Percentiles rank a stretch among this genome's conserved stretches.
Conservation (phyloP, 2,113 vertebrate genomes). For the Oenanthe oenanthe region DNA sequence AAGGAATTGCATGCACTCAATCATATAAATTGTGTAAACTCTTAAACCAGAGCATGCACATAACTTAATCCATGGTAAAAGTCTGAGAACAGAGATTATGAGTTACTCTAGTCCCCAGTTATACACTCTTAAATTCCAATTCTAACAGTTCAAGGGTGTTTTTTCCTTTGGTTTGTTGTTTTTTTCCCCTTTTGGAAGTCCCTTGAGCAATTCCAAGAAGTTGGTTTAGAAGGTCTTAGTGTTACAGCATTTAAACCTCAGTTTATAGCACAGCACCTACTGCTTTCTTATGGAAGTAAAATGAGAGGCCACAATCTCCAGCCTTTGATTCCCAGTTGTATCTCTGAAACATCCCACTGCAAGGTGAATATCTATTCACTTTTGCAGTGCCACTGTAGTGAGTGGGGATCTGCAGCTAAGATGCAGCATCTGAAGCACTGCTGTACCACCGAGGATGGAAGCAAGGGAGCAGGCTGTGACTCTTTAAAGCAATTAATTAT, state of each 20-base stretch:
- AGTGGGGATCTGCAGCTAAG: background rate
- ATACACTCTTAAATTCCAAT: background rate
- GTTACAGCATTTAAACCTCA: fast-evolving
- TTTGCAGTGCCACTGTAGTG: background rate
- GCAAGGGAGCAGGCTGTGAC: background rate
- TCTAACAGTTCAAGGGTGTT: background rate
- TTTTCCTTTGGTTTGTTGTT: background rate
- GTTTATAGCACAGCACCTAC: background rate
- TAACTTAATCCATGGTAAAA: background rate
- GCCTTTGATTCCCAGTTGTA: background rate
- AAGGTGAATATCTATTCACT: background rate
- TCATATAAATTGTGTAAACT: background rate
- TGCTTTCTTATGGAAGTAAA: background rate
- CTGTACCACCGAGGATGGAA: background rate
- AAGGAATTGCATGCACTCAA: fast-evolving
- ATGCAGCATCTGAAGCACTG: background rate
- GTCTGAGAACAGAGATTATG: background rate
- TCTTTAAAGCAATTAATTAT: background rate
- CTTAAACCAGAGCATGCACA: background rate
- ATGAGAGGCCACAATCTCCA: background rate
- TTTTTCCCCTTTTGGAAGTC: background rate
- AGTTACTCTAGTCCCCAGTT: background rate
- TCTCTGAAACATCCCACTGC: background rate
- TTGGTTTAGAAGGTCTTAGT: background rate
- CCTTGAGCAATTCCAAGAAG: background rate